phyloP scores from a whole-genome alignment of 2,113 vertebrate genomes.

The Numenius arquata region DNA sequence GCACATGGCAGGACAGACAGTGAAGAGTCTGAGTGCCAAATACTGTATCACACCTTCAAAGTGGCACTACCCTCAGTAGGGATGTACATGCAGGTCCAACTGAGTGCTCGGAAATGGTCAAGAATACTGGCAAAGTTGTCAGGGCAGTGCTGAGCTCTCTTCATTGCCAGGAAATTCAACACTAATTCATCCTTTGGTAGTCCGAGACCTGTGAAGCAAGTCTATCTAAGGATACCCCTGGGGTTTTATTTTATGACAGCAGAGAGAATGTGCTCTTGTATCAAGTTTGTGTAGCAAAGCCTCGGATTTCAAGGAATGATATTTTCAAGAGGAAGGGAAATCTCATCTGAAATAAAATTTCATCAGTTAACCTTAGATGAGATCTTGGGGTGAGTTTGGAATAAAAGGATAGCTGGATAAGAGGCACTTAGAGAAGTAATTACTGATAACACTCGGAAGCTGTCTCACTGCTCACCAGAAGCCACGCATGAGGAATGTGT shows the following conservation, averaged over 20 bases:
- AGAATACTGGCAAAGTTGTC: not conserved
- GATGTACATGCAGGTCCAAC: accelerated
- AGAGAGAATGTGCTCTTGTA: not conserved
- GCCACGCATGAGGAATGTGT: not conserved
- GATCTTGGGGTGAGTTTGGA: not conserved
- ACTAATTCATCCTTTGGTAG: not conserved
- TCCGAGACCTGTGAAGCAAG: not conserved
- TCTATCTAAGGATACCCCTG: not conserved
- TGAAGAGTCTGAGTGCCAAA: no score
- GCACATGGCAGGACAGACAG: no score
- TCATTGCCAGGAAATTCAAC: not conserved
- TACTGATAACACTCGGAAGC: not conserved
- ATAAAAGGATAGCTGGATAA: not conserved
- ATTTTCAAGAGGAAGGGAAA: not conserved
- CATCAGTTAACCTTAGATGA: not conserved
- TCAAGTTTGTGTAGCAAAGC: not conserved
- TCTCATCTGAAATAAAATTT: not conserved
- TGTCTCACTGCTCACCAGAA: not conserved
- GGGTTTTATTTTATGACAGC: not conserved
- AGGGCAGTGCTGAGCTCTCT: not conserved
- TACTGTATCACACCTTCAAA: no score
- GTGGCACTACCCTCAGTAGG: accelerated
- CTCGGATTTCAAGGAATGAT: not conserved
- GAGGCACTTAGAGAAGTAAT: not conserved
- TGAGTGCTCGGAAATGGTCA: accelerated